A percentile compares a stretch with the other conserved stretches of the same genome.
Evolutionary conservation across 2,113 vertebrate species (phyloP).

Genomic region (Mormyrus iriodes): DNA sequence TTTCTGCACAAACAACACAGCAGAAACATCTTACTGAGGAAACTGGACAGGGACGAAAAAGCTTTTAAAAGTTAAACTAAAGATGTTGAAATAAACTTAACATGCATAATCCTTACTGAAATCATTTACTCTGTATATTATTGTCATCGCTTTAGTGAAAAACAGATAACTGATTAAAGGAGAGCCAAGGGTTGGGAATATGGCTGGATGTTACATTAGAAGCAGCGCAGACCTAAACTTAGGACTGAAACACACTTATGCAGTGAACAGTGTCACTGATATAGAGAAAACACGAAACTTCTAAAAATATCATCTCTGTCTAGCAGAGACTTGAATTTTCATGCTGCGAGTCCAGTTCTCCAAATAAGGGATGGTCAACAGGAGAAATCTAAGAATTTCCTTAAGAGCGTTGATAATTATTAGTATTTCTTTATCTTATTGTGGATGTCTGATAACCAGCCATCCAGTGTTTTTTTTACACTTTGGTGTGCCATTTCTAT

Average conservation of each 20-base stretch:
- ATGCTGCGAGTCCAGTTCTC: background rate
- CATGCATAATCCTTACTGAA: no score
- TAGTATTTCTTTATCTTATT: background rate
- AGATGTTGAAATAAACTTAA: background rate
- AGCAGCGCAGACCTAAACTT: background rate
- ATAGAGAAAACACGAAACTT: background rate
- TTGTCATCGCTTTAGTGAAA: background rate
- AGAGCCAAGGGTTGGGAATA: background rate
- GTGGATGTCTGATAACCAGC: background rate
- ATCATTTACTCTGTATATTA: background rate
- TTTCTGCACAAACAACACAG: background rate
- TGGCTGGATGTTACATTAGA: background rate
- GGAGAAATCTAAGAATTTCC: background rate
- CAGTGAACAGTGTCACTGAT: background rate
- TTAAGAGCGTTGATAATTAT: background rate
- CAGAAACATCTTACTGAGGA: background rate
- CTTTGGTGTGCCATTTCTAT: background rate
- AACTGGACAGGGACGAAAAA: background rate
- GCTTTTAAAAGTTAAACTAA: background rate
- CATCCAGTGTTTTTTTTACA: background rate
- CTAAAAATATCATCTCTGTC: background rate
- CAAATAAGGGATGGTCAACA: background rate
- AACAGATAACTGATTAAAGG: background rate
- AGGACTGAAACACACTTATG: background rate
- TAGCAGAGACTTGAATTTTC: background rate